These are phyloP conservation scores for Argyresthia albistria DNA, from an alignment of 2,888 invertebrate species.

Conservation along the genomic window DNA sequence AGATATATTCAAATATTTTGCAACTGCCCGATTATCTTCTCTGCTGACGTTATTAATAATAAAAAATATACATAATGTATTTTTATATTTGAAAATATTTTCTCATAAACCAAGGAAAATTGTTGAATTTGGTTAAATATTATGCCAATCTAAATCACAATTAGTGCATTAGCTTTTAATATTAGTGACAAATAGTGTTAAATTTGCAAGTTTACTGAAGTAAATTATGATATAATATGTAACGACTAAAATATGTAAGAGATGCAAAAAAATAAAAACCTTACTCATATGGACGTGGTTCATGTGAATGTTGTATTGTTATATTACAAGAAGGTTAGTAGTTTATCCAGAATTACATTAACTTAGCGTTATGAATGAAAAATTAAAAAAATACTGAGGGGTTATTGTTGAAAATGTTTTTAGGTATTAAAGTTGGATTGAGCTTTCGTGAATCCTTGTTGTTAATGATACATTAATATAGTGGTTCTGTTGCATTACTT, in stretches of 20 bases:
- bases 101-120: background rate
- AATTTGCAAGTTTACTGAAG: slow-evolving; percentile 47
- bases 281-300: slow-evolving; percentile 50
- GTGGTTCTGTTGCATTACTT: slow-evolving; percentile 22
- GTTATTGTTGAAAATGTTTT: slow-evolving; percentile 72
- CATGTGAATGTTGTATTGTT: slow-evolving; percentile 65
- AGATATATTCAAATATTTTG: background rate
- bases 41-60: background rate
- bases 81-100: background rate
- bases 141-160: slow-evolving; percentile 17
- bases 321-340: slow-evolving; percentile 59
- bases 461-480: slow-evolving; percentile 38
- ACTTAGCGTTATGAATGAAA: slow-evolving; percentile 59
- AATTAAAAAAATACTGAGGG: slow-evolving; percentile 39
- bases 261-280: slow-evolving; percentile 24
- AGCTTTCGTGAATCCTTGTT: slow-evolving; percentile 63
- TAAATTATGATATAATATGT: slow-evolving; percentile 23
- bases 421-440: slow-evolving; percentile 65
- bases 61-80: background rate
- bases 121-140: background rate
- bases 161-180: slow-evolving; percentile 61
- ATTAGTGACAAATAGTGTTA: slow-evolving; percentile 71
- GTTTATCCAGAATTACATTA: slow-evolving; percentile 63
- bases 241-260: slow-evolving; percentile 22
- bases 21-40: background rate